Evolutionary conservation across 2,113 vertebrate species (phyloP).

Genomic region (Cheirogaleus medius): DNA sequence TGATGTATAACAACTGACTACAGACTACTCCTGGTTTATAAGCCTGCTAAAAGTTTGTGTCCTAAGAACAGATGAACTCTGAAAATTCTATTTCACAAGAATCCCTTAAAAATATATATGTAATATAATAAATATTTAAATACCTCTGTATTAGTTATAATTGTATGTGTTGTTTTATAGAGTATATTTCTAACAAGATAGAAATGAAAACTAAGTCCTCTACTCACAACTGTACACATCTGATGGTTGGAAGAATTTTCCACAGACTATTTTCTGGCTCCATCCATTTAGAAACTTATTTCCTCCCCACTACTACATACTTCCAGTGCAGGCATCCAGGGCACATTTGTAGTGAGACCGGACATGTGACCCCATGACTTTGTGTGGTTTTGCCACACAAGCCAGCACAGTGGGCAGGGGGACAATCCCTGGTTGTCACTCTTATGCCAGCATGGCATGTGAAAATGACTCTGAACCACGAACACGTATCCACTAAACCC

Average conservation of each 20-base stretch:
- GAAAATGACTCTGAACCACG: not conserved
- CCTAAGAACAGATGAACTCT: not conserved
- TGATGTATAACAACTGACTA: not conserved
- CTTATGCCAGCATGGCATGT: not conserved
- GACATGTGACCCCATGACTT: fast-evolving
- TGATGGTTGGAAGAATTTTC: not conserved
- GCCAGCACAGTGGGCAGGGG: not conserved
- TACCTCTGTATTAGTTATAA: not conserved
- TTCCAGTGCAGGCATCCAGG: not conserved
- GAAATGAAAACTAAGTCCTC: not conserved
- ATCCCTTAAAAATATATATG: not conserved
- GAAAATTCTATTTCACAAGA: not conserved
- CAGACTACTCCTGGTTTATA: not conserved
- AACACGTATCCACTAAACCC: not conserved
- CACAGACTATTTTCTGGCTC: not conserved
- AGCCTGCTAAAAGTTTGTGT: not conserved
- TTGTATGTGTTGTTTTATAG: not conserved
- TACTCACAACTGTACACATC: not conserved
- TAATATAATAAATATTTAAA: not conserved
- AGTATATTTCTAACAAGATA: not conserved
- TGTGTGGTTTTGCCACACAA: not conserved
- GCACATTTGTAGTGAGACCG: not conserved
- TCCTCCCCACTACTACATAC: not conserved
- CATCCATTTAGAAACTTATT: not conserved
- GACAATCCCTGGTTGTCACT: not conserved